Evolutionary conservation across 1,140 invertebrate genomes (phyloP).

Genomic region (Pteromalus puparum): DNA sequence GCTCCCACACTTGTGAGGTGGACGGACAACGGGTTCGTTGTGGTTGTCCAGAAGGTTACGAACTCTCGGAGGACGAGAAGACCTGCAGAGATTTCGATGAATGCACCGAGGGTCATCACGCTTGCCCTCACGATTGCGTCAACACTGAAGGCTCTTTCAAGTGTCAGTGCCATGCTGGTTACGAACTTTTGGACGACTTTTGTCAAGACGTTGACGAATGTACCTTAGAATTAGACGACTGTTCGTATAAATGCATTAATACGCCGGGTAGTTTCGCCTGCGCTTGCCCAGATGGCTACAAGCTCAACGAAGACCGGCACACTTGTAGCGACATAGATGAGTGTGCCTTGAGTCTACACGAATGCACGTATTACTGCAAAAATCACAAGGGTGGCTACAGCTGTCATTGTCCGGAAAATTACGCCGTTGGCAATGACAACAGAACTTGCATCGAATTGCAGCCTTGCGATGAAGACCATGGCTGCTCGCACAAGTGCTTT

Average conservation of each 20-base stretch:
- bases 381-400: slow-evolving; percentile 80
- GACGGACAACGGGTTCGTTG: slow-evolving; percentile 33
- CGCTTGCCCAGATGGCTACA: slow-evolving; percentile 71
- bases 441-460: slow-evolving; percentile 75
- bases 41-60: slow-evolving; percentile 48
- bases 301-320: slow-evolving; percentile 67
- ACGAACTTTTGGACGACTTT: slow-evolving; percentile 76
- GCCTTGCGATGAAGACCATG: slow-evolving; percentile 67
- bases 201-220: slow-evolving; percentile 76
- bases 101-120: slow-evolving; percentile 79
- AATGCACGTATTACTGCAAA: slow-evolving; percentile 79
- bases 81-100: slow-evolving; percentile 82
- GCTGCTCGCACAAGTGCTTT: slow-evolving; percentile 78
- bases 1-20: slow-evolving; percentile 57
- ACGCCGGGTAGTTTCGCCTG: slow-evolving; percentile 75
- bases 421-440: slow-evolving; percentile 72
- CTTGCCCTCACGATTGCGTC: slow-evolving; percentile 81
- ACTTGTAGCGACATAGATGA: slow-evolving; percentile 75
- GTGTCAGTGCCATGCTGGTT: slow-evolving; percentile 84
- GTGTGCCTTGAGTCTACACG: slow-evolving; percentile 64
- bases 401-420: slow-evolving; percentile 77
- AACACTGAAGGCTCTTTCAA: slow-evolving; percentile 83
- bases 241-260: slow-evolving; percentile 78
- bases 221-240: slow-evolving; percentile 68
- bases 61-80: slow-evolving; percentile 47